Evolutionary conservation across 2,888 invertebrate species (phyloP).

Genomic region (Euproctis similis): DNA sequence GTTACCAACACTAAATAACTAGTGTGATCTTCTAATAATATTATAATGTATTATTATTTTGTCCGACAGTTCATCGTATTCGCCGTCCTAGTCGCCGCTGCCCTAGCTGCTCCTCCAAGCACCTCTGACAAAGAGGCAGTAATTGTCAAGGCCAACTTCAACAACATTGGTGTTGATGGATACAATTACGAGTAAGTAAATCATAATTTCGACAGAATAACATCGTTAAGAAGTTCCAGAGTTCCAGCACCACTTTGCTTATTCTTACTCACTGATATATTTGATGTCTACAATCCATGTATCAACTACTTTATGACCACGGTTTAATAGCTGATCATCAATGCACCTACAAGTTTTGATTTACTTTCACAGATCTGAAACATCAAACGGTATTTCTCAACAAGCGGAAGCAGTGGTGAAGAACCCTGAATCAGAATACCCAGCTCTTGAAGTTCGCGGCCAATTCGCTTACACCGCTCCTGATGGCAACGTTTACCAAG

Average conservation of each 20-base stretch:
- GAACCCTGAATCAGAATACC: slow-evolving; percentile 60
- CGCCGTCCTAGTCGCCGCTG: slow-evolving; percentile 45
- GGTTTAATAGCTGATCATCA: too few relatives aligned
- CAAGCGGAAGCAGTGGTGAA: slow-evolving; percentile 47
- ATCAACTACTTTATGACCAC: too few relatives aligned
- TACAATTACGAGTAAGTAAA: slow-evolving; percentile 11
- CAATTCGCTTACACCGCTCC: slow-evolving; percentile 55
- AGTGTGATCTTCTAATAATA: too few relatives aligned
- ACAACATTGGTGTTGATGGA: slow-evolving; percentile 52
- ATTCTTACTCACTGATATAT: too few relatives aligned
- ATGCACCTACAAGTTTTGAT: too few relatives aligned
- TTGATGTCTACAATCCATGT: too few relatives aligned
- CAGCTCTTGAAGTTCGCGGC: slow-evolving; percentile 64
- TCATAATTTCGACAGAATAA: too few relatives aligned
- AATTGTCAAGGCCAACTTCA: slow-evolving; percentile 14
- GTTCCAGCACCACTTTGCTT: too few relatives aligned
- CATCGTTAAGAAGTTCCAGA: too few relatives aligned
- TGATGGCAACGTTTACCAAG: slow-evolving; percentile 60
- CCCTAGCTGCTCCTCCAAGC: slow-evolving; percentile 34
- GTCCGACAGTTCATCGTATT: slow-evolving; percentile 41
- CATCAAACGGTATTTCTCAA: slow-evolving; percentile 47
- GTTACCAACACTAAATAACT: too few relatives aligned
- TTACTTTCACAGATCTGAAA: slow-evolving; percentile 41
- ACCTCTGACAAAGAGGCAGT: slow-evolving; percentile 16
- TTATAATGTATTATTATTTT: not conserved